phyloP scores from a whole-genome alignment of 2,797 vertebrate genomes.

The Aplochiton taeniatus region DNA sequence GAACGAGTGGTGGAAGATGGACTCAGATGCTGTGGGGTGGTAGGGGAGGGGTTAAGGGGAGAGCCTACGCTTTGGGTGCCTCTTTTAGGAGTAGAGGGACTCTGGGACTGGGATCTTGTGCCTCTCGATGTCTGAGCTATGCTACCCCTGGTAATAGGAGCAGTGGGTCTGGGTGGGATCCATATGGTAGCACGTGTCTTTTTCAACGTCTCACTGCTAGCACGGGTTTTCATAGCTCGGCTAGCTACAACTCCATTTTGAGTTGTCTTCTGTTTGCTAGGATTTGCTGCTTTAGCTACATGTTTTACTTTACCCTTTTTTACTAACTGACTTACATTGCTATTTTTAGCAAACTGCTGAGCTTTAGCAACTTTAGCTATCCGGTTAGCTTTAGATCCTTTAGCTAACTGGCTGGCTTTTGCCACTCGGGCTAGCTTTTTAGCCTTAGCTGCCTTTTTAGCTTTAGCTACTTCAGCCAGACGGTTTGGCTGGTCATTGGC shows the following conservation, averaged over 20 bases:
- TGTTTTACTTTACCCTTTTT: too few species aligned
- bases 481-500: not conserved
- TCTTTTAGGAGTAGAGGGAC: not conserved
- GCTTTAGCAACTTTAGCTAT: too few species aligned
- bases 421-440: constrained; percentile 4
- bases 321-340: too few species aligned
- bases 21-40: not conserved
- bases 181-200: not conserved
- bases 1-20: not conserved
- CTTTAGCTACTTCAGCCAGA: constrained; percentile 2
- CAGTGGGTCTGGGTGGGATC: too few species aligned
- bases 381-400: too few species aligned
- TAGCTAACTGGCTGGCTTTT: too few species aligned
- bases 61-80: not conserved
- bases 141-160: not conserved
- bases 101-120: not conserved
- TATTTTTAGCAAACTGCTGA: too few species aligned
- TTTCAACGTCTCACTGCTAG: not conserved
- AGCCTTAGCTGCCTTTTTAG: constrained; percentile 21
- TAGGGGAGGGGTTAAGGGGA: not conserved
- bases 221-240: not conserved
- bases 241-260: constrained; percentile 3
- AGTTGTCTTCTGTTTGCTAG: constrained; percentile 11
- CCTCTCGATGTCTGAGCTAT: not conserved
- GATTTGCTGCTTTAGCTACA: constrained; percentile 31